phyloP scores from a whole-genome alignment of 2,113 vertebrate genomes.

The Gavia stellata region DNA sequence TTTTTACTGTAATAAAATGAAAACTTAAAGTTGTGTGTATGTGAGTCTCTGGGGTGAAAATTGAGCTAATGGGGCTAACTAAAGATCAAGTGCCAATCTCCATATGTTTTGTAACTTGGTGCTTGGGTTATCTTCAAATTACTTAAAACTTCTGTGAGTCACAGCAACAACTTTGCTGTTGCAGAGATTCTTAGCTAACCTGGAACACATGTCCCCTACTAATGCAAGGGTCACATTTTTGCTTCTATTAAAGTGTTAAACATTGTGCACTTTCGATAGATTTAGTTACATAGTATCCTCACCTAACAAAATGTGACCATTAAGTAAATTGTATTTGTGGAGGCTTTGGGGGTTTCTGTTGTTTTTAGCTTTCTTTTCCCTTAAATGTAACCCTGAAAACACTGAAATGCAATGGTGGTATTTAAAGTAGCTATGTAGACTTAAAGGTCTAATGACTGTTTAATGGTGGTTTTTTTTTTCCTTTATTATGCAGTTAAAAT shows the following conservation, averaged over 20 bases:
- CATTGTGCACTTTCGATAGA: not conserved
- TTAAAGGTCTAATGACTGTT: not conserved
- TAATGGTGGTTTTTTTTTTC: not conserved
- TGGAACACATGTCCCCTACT: not conserved
- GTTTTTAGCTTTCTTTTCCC: not conserved
- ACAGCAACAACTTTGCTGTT: not conserved
- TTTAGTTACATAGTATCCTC: not conserved
- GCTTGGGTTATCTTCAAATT: not conserved
- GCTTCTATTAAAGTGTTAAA: not conserved
- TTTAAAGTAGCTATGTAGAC: not conserved
- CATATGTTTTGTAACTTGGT: not conserved
- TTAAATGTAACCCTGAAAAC: not conserved
- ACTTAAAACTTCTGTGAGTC: not conserved
- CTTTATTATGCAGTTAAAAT: not conserved
- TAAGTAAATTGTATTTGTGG: not conserved
- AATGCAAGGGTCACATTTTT: not conserved
- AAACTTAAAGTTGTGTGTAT: not conserved
- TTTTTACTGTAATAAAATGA: slow-evolving; percentile 53
- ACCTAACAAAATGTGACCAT: not conserved
- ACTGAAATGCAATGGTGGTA: not conserved
- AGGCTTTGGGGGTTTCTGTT: not conserved
- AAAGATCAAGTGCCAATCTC: slow-evolving; percentile 7
- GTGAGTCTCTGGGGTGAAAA: slow-evolving; percentile 38
- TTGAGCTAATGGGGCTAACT: not conserved
- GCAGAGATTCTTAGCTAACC: not conserved